Conservation (phyloP, 2,888 invertebrate genomes). For the Halictus ligatus region DNA sequence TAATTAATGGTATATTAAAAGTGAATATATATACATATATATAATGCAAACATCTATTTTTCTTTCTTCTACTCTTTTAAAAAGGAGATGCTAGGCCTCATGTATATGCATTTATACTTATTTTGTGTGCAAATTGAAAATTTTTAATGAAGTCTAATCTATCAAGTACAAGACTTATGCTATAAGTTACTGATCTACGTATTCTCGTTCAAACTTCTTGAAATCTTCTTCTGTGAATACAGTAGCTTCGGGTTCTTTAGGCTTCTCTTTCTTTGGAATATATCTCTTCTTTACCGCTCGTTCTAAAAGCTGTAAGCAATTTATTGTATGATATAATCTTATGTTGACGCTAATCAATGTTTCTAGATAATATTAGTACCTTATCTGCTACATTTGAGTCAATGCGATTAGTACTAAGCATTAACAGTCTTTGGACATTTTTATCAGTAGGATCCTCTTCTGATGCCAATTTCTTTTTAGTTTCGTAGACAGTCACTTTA, state of each 20-base stretch:
- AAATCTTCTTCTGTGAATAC: constrained; percentile 90
- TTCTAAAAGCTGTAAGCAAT: constrained; percentile 85
- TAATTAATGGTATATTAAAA: neutral
- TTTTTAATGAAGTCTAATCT: constrained; percentile 5
- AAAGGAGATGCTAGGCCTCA: neutral
- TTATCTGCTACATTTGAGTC: constrained; percentile 84
- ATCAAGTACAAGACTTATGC: neutral
- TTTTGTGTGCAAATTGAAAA: neutral
- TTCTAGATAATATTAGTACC: constrained; percentile 78
- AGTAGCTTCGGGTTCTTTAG: constrained; percentile 86
- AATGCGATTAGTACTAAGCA: constrained; percentile 84
- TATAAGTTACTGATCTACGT: constrained; percentile 72
- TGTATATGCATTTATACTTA: neutral
- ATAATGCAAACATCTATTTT: neutral
- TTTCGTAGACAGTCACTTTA: constrained; percentile 76
- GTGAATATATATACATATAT: neutral
- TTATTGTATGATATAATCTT: constrained; percentile 10
- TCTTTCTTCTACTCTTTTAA: neutral
- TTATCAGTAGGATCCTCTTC: constrained; percentile 83
- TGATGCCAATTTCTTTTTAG: constrained; percentile 71
- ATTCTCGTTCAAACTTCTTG: constrained; percentile 88
- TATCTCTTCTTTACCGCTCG: constrained; percentile 86
- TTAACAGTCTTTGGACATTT: constrained; percentile 85
- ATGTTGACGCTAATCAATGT: neutral
- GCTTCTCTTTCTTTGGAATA: constrained; percentile 83